Evolutionary conservation across 2,797 vertebrate species (phyloP).

Genomic region (Micropoecilia bifurca): DNA sequence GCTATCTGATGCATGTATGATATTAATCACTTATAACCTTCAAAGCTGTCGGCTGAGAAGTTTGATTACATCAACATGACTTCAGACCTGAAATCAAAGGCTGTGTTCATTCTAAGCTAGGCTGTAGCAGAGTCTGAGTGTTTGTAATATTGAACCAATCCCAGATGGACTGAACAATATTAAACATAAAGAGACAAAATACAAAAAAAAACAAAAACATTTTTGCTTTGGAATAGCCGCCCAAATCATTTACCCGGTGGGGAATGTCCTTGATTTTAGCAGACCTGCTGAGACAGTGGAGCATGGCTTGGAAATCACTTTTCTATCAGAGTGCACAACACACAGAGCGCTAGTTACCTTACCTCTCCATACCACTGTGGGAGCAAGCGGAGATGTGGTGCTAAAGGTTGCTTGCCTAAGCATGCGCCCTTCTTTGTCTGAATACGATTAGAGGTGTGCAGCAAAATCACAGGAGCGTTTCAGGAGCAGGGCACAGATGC

Average conservation of each 20-base stretch:
- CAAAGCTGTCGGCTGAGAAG: background rate
- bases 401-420: conserved; percentile 38
- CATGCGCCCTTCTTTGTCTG: conserved; percentile 15
- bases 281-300: conserved; percentile 58
- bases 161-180: conserved; percentile 25
- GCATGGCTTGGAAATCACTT: conserved; percentile 51
- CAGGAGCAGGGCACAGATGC: conserved; percentile 18
- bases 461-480: conserved; percentile 36
- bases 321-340: conserved; percentile 35
- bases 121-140: conserved; percentile 10
- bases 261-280: conserved; percentile 61
- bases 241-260: conserved; percentile 62
- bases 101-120: background rate
- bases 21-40: background rate
- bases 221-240: conserved; percentile 46
- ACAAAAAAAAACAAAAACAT: background rate
- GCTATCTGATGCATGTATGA: background rate
- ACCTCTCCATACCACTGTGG: conserved; percentile 23
- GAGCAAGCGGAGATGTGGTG: conserved; percentile 1
- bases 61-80: conserved; percentile 2
- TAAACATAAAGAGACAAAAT: conserved; percentile 6
- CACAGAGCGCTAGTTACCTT: conserved; percentile 34
- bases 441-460: conserved; percentile 24
- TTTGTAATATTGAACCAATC: conserved; percentile 50
- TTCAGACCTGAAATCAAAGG: conserved; percentile 10